phyloP scores from a whole-genome alignment of 2,113 vertebrate genomes.

The Prochilodus magdalenae region DNA sequence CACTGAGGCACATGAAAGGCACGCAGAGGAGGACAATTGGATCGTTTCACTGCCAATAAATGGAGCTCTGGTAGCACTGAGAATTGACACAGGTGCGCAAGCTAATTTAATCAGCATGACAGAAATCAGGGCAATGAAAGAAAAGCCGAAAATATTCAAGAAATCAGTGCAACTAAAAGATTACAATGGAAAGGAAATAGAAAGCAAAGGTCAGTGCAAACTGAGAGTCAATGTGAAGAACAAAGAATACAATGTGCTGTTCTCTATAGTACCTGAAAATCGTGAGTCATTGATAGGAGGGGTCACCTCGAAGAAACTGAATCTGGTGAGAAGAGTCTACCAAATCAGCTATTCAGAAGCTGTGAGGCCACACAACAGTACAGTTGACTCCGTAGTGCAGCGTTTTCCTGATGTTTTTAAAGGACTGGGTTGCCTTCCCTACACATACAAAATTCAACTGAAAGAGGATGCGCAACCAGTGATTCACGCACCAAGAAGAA shows the following conservation, averaged over 20 bases:
- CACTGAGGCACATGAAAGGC: too few relatives aligned
- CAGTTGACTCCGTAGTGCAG: too few relatives aligned
- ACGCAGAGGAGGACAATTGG: conserved; percentile 54
- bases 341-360: conserved; percentile 15
- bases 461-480: conserved; percentile 10
- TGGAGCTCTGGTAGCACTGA: conserved; percentile 15
- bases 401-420: background rate
- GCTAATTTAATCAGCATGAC: conserved; percentile 18
- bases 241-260: conserved; percentile 15
- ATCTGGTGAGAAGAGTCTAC: conserved; percentile 35
- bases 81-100: conserved; percentile 19
- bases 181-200: background rate
- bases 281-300: conserved; percentile 37
- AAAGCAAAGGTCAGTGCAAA: background rate
- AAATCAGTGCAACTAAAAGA: background rate
- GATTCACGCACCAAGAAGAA: background rate
- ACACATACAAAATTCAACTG: background rate
- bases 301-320: conserved; percentile 1
- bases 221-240: conserved; percentile 1
- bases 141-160: background rate
- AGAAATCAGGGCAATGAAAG: conserved; percentile 17
- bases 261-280: conserved; percentile 7
- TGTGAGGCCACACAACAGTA: too few relatives aligned
- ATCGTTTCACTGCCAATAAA: conserved; percentile 48
- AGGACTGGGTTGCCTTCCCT: background rate